Evolutionary conservation across 2,797 vertebrate species (phyloP).

Genomic region (Selene dorsalis): DNA sequence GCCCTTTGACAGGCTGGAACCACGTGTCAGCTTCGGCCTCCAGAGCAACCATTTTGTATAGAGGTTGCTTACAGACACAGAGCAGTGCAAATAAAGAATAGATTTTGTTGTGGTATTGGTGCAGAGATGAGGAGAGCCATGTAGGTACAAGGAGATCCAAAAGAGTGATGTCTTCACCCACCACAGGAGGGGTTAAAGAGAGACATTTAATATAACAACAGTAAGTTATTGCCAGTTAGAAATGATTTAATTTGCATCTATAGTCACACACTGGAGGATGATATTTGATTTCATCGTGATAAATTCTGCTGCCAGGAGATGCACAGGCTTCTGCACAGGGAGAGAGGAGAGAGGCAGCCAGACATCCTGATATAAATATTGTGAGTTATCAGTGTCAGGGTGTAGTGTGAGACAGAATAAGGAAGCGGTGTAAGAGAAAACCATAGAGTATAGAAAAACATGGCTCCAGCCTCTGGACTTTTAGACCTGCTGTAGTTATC

Average conservation of each 20-base stretch:
- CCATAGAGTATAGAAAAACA: not conserved
- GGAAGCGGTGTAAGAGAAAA: constrained; percentile 13
- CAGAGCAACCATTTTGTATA: constrained; percentile 17
- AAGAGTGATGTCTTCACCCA: not conserved
- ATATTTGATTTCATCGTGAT: constrained; percentile 46
- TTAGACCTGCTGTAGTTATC: not conserved
- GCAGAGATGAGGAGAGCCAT: not conserved
- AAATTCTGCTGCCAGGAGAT: constrained; percentile 28
- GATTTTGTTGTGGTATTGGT: not conserved
- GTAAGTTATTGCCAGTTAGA: constrained; percentile 16
- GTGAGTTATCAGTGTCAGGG: constrained; percentile 40
- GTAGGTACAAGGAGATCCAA: not conserved
- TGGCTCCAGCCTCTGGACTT: too few species aligned
- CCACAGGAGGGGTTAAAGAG: not conserved
- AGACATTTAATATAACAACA: constrained; percentile 1
- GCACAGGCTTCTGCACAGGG: constrained; percentile 16
- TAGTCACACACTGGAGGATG: constrained; percentile 26
- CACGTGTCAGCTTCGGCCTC: constrained; percentile 13
- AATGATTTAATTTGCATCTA: constrained; percentile 43
- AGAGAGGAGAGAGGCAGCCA: constrained; percentile 27
- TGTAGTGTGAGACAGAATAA: constrained; percentile 10
- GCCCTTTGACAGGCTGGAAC: constrained; percentile 42
- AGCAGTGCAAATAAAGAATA: not conserved
- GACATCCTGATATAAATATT: constrained; percentile 17
- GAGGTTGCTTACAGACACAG: not conserved